Base-by-base conservation (phyloP, 2,888 invertebrate genomes). In the Leucoma salicis region DNA sequence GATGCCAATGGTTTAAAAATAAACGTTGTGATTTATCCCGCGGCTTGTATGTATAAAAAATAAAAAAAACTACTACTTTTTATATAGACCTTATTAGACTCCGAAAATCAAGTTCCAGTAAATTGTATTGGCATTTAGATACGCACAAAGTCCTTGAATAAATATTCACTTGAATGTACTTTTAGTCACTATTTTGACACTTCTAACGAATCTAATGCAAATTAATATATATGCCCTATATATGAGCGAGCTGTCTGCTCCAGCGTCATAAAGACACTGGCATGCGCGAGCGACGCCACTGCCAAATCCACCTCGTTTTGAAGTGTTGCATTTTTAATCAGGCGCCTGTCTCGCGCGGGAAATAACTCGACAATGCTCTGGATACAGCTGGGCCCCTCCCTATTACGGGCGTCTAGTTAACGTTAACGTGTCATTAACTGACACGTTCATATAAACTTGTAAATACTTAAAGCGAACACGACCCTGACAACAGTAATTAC, bases 261-360 rank as follows among this genome's bases (percentile, higher is more conserved):
- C 69, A 72, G 68, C 69, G 75, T 59, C 70, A 69, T 69, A 73
- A 70, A 69, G 71, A 69, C 71, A 84, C 83, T 83, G 85, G 70
- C 70, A 58, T 85, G 87, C 88, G 88, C 87, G 74, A 82, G 85
- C 84, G 87, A 76, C 86, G 81, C 65, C 77, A 57, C 58, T 77
- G 74, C 76, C 77, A 78, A 82, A 76, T 78, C 71, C 74, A 76
- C 70, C 78, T 86, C 83, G 86, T 83, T 86, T 81, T 81, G 77
- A 82, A 84, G 76, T 78, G 71, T 68, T 89, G 84, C 85, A 89
- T 89, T 86, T 89, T 89, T 89, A 87, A 89, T 82, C 78, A 69
- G 70, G 70, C 74, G 72, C 74, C 82, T 78, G 88, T 85, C 88
- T 87, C 88, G 81, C 77, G 85, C 80, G 88, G 86, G 83, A 84